These are phyloP conservation scores for Alexandromys fortis DNA, from an alignment of 2,113 vertebrate species.

Conservation along the genomic window DNA sequence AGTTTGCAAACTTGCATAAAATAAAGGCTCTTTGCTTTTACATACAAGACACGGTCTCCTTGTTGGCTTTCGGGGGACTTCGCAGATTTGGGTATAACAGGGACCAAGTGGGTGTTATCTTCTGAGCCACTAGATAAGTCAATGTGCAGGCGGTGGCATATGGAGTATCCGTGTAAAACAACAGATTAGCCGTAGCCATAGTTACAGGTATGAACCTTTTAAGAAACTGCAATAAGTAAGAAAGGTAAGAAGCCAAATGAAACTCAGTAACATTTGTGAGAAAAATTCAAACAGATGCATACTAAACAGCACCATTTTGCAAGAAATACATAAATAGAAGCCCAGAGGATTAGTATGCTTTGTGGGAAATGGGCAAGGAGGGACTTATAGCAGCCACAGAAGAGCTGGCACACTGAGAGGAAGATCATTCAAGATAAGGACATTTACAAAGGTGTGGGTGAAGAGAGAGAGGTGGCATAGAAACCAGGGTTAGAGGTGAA, in stretches of 20 bases:
- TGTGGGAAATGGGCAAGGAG: background rate
- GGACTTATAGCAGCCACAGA: background rate
- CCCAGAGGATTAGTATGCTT: background rate
- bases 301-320: background rate
- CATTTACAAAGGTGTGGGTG: background rate
- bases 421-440: background rate
- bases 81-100: too few relatives aligned
- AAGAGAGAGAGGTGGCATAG: background rate
- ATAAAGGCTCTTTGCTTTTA: too few relatives aligned
- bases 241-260: slow-evolving; percentile 47
- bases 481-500: background rate
- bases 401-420: background rate
- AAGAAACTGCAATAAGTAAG: slow-evolving; percentile 33
- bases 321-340: background rate
- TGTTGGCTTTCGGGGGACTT: too few relatives aligned
- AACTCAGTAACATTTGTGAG: slow-evolving; percentile 28
- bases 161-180: background rate
- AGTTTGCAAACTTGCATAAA: too few relatives aligned
- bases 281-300: background rate
- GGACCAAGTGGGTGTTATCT: background rate
- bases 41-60: too few relatives aligned
- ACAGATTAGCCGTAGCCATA: slow-evolving; percentile 47
- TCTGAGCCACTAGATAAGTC: background rate
- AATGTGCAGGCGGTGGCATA: background rate
- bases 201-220: slow-evolving; percentile 33